Base-by-base conservation (phyloP, 30 jellyfish, hydroid and myxozoan species). In the Nemopilema nomurai region DNA sequence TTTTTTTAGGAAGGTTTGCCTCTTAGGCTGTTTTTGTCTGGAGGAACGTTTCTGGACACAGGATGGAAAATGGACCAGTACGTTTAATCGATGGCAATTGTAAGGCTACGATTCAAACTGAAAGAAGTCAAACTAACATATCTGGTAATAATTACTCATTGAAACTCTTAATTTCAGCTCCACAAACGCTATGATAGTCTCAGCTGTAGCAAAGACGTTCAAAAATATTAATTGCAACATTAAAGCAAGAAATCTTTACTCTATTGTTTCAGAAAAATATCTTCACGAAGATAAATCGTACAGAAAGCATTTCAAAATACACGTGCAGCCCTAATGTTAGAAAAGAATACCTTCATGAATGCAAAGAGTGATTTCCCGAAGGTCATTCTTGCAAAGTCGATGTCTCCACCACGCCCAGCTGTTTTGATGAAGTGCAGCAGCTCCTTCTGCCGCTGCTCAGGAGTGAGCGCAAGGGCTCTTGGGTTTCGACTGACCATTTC, bases 351-450 rank as follows among this genome's bases (percentile, higher is more conserved):
- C 91, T 83, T 83, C 91, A 90, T 71, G 74, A 82, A 84, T 0
- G 93, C 90, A 76, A 76, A 90, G 28, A 90, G 83, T 19, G 92
- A 52, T 51, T 84, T 90, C 74, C 95, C 97, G 27, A 90, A 75
- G 18, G 90, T 84, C 51, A 73, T 76, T 26, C 97, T 74, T 33
- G 97, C 97, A 76, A 90, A 90, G 74, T 90, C 95, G 62, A 82
- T 82, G 66, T 83, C 87, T 0, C 95, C 95, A 0, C 97, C 97
- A 65, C 86, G 66, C 18, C 91, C 86, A 27, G 97, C 97, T 20
- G 72, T 83, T 31, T 75, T 77, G 64, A 90, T 76, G 79, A 82
- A 90, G 85, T 78, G 69, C 67, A 72, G 86, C 63, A 90, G 84
- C 73, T 90, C 97, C 32, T 76, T 78, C 75, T 81, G 88, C 17